phyloP scores from a whole-genome alignment of 2,113 vertebrate species.

The Thunnus maccoyii region DNA sequence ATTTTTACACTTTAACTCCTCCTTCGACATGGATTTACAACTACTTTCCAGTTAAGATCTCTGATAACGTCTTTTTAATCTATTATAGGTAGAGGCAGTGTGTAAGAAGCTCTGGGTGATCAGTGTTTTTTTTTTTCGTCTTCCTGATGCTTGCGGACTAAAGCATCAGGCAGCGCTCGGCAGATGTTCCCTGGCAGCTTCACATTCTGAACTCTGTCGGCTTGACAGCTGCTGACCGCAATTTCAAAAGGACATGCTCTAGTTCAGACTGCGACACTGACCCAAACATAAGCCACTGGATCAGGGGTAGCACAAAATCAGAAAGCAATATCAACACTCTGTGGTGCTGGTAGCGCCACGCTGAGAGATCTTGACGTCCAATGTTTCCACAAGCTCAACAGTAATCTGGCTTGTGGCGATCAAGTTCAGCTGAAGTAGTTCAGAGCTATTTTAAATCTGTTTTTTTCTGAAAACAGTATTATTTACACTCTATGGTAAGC shows the following conservation, averaged over 20 bases:
- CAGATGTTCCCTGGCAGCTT: constrained; percentile 79
- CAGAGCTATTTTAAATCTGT: constrained; percentile 18
- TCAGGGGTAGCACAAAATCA: constrained; percentile 57
- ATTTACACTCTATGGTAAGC: constrained; percentile 8
- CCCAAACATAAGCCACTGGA: constrained; percentile 77
- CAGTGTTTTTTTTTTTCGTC: not conserved
- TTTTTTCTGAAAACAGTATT: constrained; percentile 14
- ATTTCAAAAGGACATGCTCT: constrained; percentile 79
- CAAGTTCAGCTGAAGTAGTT: constrained; percentile 40
- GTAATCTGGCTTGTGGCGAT: constrained; percentile 51
- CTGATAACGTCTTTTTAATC: constrained; percentile 50
- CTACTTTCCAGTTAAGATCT: constrained; percentile 41
- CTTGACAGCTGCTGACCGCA: constrained; percentile 82
- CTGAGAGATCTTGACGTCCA: constrained; percentile 36
- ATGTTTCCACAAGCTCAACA: constrained; percentile 35
- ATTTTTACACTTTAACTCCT: constrained; percentile 41
- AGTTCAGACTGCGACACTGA: constrained; percentile 70
- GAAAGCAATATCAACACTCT: constrained; percentile 54
- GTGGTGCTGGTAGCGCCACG: constrained; percentile 9
- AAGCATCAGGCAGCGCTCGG: constrained; percentile 50
- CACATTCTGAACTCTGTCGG: constrained; percentile 64
- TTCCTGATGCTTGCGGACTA: constrained; percentile 54
- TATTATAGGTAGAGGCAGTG: constrained; percentile 26
- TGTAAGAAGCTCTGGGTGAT: constrained; percentile 60
- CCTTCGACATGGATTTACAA: constrained; percentile 50